Evolutionary conservation across 2,113 vertebrate genomes (phyloP).

Genomic region (Alaudala cheleensis): DNA sequence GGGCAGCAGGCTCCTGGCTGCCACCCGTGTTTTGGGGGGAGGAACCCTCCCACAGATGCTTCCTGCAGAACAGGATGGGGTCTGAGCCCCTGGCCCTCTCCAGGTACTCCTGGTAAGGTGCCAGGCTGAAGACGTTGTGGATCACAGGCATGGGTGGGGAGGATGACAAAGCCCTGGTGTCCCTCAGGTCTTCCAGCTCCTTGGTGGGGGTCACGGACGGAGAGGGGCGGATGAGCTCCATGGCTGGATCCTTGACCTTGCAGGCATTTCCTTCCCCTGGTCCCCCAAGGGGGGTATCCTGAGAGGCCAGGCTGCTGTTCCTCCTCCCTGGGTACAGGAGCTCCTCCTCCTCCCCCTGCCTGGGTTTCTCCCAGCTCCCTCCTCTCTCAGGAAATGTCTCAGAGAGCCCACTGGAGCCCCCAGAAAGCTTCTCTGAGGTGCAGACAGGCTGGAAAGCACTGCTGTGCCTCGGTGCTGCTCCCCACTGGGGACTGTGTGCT

Average conservation of each 20-base stretch:
- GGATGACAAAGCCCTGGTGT: background rate
- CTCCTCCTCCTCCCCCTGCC: background rate
- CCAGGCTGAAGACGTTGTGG: constrained; percentile 92
- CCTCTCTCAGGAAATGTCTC: background rate
- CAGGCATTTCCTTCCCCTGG: background rate
- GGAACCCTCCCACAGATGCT: background rate
- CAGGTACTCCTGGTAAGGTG: constrained; percentile 83
- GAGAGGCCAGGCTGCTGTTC: background rate
- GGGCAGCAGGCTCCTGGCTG: background rate
- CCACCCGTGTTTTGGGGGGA: fast-evolving
- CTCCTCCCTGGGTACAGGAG: background rate
- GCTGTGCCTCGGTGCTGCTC: background rate
- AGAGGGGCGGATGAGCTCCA: background rate
- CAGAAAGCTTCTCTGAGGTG: background rate
- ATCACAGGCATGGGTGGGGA: constrained; percentile 93
- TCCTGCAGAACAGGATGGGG: background rate
- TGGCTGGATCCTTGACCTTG: background rate
- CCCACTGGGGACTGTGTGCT: background rate
- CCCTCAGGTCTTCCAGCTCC: background rate
- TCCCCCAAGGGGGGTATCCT: fast-evolving
- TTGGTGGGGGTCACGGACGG: fast-evolving
- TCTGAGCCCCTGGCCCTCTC: constrained; percentile 27
- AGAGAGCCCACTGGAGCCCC: fast-evolving
- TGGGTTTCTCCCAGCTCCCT: background rate
- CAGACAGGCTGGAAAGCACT: constrained; percentile 58